phyloP scores from a whole-genome alignment of 2,797 vertebrate genomes.

The Thamnophis elegans region DNA sequence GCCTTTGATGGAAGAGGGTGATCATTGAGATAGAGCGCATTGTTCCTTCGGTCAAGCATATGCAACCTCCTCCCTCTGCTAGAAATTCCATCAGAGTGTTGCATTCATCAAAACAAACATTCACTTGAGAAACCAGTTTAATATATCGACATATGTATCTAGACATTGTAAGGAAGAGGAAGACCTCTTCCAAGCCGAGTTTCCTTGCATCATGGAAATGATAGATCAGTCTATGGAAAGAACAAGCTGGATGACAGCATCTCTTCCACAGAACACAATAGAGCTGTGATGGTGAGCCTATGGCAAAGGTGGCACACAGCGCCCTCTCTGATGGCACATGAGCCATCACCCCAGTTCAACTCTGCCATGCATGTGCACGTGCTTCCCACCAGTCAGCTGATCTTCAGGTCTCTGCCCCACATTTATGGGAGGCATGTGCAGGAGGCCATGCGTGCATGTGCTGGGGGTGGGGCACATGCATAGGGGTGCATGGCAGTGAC shows the following conservation, averaged over 20 bases:
- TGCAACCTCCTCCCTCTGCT: background rate
- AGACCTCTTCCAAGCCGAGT: background rate
- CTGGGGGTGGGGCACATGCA: too few relatives aligned
- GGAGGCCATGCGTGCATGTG: too few relatives aligned
- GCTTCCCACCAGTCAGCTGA: too few relatives aligned
- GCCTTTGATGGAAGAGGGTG: background rate
- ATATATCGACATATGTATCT: background rate
- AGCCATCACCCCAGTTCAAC: too few relatives aligned
- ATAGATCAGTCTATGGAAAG: conserved; percentile 15
- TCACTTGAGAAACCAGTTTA: background rate
- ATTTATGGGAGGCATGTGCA: too few relatives aligned
- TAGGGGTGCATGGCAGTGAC: too few relatives aligned
- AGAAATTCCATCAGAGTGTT: background rate
- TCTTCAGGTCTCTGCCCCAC: too few relatives aligned
- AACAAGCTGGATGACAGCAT: background rate
- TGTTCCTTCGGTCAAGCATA: background rate
- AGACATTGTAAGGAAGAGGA: background rate
- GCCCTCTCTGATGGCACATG: too few relatives aligned
- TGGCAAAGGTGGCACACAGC: too few relatives aligned
- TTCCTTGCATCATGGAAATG: background rate
- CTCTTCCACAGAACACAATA: conserved; percentile 17
- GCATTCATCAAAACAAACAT: background rate
- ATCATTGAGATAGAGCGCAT: background rate
- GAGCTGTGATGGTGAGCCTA: background rate
- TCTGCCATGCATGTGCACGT: too few relatives aligned